Percentiles rank a stretch among this genome's conserved stretches.
phyloP scores from a whole-genome alignment of 1,140 invertebrate species.

The Radopholus similis region DNA sequence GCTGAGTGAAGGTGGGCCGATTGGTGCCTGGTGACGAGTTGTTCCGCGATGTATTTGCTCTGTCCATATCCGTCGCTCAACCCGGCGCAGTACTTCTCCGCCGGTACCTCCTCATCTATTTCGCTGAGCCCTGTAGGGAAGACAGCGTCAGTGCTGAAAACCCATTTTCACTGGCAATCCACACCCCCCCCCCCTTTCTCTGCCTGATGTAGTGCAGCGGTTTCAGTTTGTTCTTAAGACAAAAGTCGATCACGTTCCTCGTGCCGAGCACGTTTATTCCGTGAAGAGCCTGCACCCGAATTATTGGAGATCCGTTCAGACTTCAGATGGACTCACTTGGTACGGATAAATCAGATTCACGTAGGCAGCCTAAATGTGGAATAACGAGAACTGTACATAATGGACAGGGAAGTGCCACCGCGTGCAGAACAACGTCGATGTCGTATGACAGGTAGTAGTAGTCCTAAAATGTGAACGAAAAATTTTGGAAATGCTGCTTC shows the following conservation, averaged over 20 bases:
- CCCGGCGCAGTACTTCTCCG: slow-evolving; percentile 49
- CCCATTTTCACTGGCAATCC: background rate
- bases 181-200: too few species aligned
- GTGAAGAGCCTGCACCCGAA: slow-evolving; percentile 63
- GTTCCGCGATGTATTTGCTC: slow-evolving; percentile 65
- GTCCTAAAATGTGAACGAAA: too few species aligned
- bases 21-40: slow-evolving; percentile 57
- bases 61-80: slow-evolving; percentile 64
- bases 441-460: slow-evolving; percentile 63
- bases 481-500: too few species aligned
- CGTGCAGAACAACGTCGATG: slow-evolving; percentile 65
- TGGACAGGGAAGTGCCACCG: slow-evolving; percentile 31
- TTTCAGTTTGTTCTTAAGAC: slow-evolving; percentile 64
- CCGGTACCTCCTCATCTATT: slow-evolving; percentile 61
- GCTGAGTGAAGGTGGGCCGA: background rate
- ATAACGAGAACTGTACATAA: background rate
- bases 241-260: slow-evolving; percentile 64
- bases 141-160: slow-evolving; percentile 63
- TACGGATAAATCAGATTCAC: slow-evolving; percentile 66
- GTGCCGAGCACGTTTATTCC: slow-evolving; percentile 65
- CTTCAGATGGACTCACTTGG: slow-evolving; percentile 47
- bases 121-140: slow-evolving; percentile 61
- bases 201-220: slow-evolving; percentile 62
- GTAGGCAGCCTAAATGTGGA: slow-evolving; percentile 59
- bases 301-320: background rate